Conservation (phyloP, 2,888 invertebrate species). For the Brassicogethes aeneus region DNA sequence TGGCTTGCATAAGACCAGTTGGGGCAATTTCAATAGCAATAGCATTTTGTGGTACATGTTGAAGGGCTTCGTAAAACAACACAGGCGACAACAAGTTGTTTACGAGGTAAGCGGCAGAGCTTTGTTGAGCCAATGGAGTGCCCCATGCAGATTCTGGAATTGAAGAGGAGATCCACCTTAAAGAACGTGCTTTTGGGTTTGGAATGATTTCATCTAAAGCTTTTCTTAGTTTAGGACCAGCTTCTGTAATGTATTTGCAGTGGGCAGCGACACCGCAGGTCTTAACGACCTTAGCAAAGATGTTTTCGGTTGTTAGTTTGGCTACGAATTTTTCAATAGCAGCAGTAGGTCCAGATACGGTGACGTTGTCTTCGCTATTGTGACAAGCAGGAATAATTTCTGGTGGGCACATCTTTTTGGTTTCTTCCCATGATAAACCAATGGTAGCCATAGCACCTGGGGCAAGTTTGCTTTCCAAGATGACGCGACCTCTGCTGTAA, state of each 20-base stretch:
- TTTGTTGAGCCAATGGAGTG: too few relatives aligned
- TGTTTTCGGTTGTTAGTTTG: conserved; percentile 60
- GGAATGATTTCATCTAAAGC: too few relatives aligned
- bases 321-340: conserved; percentile 61
- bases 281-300: conserved; percentile 79
- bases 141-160: too few relatives aligned
- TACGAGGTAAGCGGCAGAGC: conserved; percentile 92
- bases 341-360: conserved; percentile 79
- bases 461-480: conserved; percentile 78
- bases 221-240: conserved; percentile 70
- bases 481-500: conserved; percentile 84
- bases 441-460: too few relatives aligned
- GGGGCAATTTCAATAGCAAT: too few relatives aligned
- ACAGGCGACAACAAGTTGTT: conserved; percentile 93
- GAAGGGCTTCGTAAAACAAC: conserved; percentile 80
- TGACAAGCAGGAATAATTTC: conserved; percentile 87
- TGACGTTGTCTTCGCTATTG: conserved; percentile 89
- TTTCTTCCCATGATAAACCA: conserved; percentile 82
- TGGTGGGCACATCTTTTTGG: conserved; percentile 61
- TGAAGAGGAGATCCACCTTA: too few relatives aligned
- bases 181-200: too few relatives aligned
- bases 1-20: conserved; percentile 88
- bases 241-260: conserved; percentile 80
- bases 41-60: too few relatives aligned
- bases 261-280: conserved; percentile 92